A percentile compares a stretch with the other conserved stretches of the same genome.
Conservation (phyloP, 2,888 invertebrate genomes). For the Phalera bucephala region DNA sequence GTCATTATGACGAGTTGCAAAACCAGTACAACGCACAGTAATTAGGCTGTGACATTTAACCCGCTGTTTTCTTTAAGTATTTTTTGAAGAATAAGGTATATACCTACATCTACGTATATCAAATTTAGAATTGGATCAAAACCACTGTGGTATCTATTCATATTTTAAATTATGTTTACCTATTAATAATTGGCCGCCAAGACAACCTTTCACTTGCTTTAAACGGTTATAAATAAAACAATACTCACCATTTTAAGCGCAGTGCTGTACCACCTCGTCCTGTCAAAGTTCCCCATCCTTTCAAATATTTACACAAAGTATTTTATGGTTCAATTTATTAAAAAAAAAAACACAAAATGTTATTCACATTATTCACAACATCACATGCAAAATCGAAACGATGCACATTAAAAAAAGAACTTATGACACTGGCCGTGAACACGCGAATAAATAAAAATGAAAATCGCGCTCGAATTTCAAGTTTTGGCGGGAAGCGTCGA, state of each 20-base stretch:
- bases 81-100: neutral
- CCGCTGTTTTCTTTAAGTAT: slow-evolving; percentile 11
- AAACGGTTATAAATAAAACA: slow-evolving; percentile 9
- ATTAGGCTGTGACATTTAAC: slow-evolving; percentile 20
- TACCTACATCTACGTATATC: too few relatives aligned
- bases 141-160: too few relatives aligned
- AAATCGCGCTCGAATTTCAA: slow-evolving; percentile 60
- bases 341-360: slow-evolving; percentile 42
- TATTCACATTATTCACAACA: slow-evolving; percentile 73
- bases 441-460: slow-evolving; percentile 53
- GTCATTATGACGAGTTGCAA: slow-evolving; percentile 33
- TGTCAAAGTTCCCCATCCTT: slow-evolving; percentile 68
- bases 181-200: neutral
- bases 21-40: slow-evolving; percentile 27
- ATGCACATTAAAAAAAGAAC: slow-evolving; percentile 43
- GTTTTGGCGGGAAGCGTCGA: slow-evolving; percentile 73
- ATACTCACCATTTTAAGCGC: slow-evolving; percentile 75
- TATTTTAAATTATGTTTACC: too few relatives aligned
- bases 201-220: neutral
- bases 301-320: slow-evolving; percentile 48
- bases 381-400: slow-evolving; percentile 47
- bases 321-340: slow-evolving; percentile 43
- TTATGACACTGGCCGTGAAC: slow-evolving; percentile 55
- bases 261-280: slow-evolving; percentile 51
- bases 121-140: too few relatives aligned